phyloP scores from a whole-genome alignment of 2,113 vertebrate genomes.

The Reinhardtius hippoglossoides region DNA sequence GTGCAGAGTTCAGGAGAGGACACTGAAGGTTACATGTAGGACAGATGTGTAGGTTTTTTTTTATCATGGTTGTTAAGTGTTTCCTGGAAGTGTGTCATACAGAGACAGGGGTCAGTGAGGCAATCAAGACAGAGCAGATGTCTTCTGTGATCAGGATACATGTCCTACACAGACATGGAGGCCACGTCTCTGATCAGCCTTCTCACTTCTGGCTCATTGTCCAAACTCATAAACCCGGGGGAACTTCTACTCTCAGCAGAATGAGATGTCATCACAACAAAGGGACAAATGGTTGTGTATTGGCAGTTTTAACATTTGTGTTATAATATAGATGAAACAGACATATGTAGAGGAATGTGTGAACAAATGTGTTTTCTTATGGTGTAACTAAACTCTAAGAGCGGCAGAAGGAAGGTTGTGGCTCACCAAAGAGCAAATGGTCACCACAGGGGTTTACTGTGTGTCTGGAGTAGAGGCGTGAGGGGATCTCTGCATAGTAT shows the following conservation, averaged over 20 bases:
- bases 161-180: conserved; percentile 3
- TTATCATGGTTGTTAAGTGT: conserved; percentile 52
- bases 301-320: too few species aligned
- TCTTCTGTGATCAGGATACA: conserved; percentile 29
- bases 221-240: background rate
- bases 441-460: too few species aligned
- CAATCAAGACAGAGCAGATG: conserved; percentile 32
- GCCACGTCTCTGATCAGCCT: conserved; percentile 23
- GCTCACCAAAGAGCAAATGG: too few species aligned
- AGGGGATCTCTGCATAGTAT: too few species aligned
- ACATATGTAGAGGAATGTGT: too few species aligned
- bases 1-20: conserved; percentile 22
- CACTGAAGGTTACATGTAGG: conserved; percentile 51
- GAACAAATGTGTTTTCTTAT: too few species aligned
- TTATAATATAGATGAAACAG: too few species aligned
- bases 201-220: conserved; percentile 21
- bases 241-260: conserved; percentile 29
- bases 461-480: too few species aligned
- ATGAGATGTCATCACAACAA: conserved; percentile 9
- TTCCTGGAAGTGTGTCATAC: conserved; percentile 51
- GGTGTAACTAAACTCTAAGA: too few species aligned
- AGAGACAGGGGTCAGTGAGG: conserved; percentile 44
- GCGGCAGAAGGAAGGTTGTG: too few species aligned
- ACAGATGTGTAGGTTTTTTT: conserved; percentile 12
- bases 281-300: background rate